Evolutionary conservation across 2,888 invertebrate genomes (phyloP), one percentile per base, ranked within the genome.

Genomic region (Alcis repandata): DNA sequence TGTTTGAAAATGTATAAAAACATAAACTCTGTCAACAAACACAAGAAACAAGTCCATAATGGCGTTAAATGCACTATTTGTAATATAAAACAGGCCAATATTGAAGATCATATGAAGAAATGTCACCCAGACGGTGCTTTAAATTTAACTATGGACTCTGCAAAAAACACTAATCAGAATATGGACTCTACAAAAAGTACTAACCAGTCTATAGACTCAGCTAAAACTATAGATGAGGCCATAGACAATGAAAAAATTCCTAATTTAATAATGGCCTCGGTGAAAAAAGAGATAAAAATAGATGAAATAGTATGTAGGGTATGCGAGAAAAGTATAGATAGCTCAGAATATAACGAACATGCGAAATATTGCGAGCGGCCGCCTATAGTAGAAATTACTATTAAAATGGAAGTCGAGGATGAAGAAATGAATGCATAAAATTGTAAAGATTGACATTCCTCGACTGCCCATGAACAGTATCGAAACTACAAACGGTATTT

Each of bases 1-100:
- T 86, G 86, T 49, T 60, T 66, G 0, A 82, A 83, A 52, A 64
- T 74, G 13, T 86, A 72, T 51, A 83, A 81, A 63, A 75, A 76
- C 2, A 11, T 69, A 0, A 63, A 76, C 6, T 79, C 83, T 41
- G 82, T 83, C 0, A 82, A 75, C 4, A 79, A 78, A 13, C 85
- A 85, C 56, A 65, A 69, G 0, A 76, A 71, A 49, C 67, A 79
- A 6, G 82, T 84, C 0, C 85, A 85, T 58, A 69, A 69, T 9
- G 64, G 71, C 1, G 54, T 67, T 8, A 73, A 73, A 59, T 73
- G 69, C 38, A 22, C 19, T 3, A 68, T 69, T 19, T 72, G 72
- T 52, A 49, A 68, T 22, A 57, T 72, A 6, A 73, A 71, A n/a
- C 71, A 71, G 22, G 36, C 59, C 0, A 71, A 71, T 32, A 33